Evolutionary conservation across 1,140 invertebrate species (phyloP).

Genomic region (Stegodyphus mimosarum): DNA sequence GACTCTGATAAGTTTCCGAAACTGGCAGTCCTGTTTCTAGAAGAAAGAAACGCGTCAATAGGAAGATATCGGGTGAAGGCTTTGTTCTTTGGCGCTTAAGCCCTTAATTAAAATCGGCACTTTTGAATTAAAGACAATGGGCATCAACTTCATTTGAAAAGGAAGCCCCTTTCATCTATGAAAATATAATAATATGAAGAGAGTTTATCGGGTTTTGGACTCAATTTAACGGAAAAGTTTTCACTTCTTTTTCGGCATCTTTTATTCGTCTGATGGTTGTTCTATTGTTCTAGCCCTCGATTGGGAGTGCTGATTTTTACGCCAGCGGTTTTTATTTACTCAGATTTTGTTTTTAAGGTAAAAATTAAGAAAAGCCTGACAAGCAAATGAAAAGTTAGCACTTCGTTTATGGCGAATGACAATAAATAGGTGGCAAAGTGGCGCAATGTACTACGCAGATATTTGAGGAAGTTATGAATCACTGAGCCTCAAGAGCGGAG

Average conservation of each 20-base stretch:
- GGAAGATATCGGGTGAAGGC: conserved; percentile 11
- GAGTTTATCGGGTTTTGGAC: conserved; percentile 16
- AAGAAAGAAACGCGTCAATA: conserved; percentile 18
- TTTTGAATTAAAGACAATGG: conserved; percentile 25
- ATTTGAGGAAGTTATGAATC: no score
- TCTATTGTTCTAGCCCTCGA: conserved; percentile 28
- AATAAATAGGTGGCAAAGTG: no score
- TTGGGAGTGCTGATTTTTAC: neutral
- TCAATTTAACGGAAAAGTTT: conserved; percentile 32
- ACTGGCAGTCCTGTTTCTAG: neutral
- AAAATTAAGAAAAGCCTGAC: conserved; percentile 2
- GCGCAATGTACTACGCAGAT: no score
- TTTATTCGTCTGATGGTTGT: conserved; percentile 20
- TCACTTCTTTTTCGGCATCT: conserved; percentile 12
- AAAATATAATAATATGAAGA: conserved; percentile 22
- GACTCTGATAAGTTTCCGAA: neutral
- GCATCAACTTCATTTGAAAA: conserved; percentile 30
- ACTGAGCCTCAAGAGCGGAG: no score
- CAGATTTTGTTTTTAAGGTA: neutral
- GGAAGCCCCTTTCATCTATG: conserved; percentile 19
- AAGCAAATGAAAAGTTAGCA: conserved; percentile 17
- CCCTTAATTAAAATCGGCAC: conserved; percentile 42
- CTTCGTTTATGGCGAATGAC: neutral
- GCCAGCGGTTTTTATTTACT: neutral
- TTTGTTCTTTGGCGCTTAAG: conserved; percentile 32